Evolutionary conservation across 2,113 vertebrate genomes (phyloP).

Genomic region (Indri indri): DNA sequence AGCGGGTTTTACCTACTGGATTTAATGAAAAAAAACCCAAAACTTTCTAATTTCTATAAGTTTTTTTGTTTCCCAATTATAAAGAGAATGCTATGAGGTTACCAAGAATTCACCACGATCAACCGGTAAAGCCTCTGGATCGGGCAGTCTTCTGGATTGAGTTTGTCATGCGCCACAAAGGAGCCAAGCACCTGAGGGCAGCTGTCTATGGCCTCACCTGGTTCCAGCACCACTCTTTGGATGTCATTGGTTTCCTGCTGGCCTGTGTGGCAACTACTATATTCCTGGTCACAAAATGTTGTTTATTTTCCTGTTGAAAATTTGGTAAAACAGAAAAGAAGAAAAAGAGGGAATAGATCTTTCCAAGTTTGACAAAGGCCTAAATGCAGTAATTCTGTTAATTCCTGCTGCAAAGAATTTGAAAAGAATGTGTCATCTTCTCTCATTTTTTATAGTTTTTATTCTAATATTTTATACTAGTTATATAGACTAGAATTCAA

Average conservation of each 20-base stretch:
- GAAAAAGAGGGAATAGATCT: conserved; percentile 76
- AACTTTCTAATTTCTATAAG: not conserved
- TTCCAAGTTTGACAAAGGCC: not conserved
- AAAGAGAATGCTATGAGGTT: conserved; percentile 86
- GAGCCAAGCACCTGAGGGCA: conserved; percentile 88
- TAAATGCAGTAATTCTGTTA: not conserved
- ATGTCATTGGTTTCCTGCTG: conserved; percentile 86
- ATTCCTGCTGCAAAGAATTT: not conserved
- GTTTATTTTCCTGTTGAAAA: no score
- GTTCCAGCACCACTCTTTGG: conserved; percentile 93
- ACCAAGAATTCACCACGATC: conserved; percentile 90
- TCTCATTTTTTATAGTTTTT: not conserved
- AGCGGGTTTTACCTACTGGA: not conserved
- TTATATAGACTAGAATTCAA: not conserved
- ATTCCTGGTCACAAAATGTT: conserved; percentile 82
- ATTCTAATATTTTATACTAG: not conserved
- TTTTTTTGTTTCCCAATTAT: conserved; percentile 80
- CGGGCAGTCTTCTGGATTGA: conserved; percentile 93
- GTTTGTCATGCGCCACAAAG: conserved; percentile 92
- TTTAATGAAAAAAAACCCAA: not conserved
- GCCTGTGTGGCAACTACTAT: conserved; percentile 57
- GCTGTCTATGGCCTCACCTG: conserved; percentile 89
- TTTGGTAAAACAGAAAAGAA: conserved; percentile 73
- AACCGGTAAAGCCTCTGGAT: conserved; percentile 86
- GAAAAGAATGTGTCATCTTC: not conserved